phyloP scores from a whole-genome alignment of 1,140 invertebrate species.

The Ceratina calcarata region DNA sequence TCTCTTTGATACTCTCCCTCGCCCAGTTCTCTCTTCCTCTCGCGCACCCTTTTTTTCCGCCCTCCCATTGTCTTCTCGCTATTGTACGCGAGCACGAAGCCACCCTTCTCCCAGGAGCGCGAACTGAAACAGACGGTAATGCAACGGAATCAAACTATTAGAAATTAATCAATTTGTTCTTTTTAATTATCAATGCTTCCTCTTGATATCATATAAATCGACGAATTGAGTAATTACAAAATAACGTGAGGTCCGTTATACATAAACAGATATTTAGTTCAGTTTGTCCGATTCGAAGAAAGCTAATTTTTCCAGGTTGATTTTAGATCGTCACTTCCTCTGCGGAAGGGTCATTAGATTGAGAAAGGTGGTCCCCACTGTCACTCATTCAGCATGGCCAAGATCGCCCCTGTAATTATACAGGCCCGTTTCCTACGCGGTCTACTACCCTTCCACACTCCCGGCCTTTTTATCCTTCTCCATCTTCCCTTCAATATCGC shows the following conservation, averaged over 20 bases:
- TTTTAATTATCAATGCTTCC: neutral
- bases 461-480: neutral
- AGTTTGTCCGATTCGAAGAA: neutral
- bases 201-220: no score
- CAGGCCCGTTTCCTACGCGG: constrained; percentile 51
- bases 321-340: constrained; percentile 39
- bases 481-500: neutral
- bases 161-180: neutral
- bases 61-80: constrained; percentile 35
- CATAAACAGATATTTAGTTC: neutral
- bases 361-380: constrained; percentile 55
- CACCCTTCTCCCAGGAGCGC: constrained; percentile 12
- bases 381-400: constrained; percentile 52
- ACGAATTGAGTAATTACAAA: no score
- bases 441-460: constrained; percentile 38
- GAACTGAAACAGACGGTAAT: neutral
- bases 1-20: constrained; percentile 47
- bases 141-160: neutral
- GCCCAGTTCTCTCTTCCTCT: constrained; percentile 37
- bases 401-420: constrained; percentile 65
- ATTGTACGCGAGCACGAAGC: constrained; percentile 45
- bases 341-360: constrained; percentile 36
- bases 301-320: constrained; percentile 12
- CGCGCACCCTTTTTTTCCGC: constrained; percentile 17
- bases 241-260: no score